Base-by-base conservation (phyloP, 2,113 vertebrate species). In the Regulus satrapa region DNA sequence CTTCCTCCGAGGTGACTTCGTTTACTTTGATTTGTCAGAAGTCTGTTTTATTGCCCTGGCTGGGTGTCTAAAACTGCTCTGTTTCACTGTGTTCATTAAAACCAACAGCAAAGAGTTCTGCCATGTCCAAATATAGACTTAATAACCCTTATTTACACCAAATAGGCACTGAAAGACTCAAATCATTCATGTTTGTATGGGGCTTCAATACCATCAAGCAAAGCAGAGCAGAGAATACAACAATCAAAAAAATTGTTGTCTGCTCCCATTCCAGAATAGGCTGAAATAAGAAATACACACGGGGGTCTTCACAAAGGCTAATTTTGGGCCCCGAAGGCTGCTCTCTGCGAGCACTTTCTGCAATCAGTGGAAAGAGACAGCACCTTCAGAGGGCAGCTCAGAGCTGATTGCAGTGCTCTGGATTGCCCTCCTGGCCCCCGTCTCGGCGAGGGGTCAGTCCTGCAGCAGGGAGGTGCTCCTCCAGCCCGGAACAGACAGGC, bases 341-440 rank as follows among this genome's bases (percentile, higher is more conserved):
- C 62, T 63, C 45, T 56, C 58, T 64, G 62, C 34, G n/a, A 85
- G 82, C 67, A 64, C 45, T 94, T 48, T 85, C 17, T 88, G 83
- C 51, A 77, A 86, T 96, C 93, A 92, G 38, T 51, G 79, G 74
- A 52, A n/a, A 67, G 56, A 61, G 61, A 55, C 75, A 83, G 86
- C 54, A 88, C 75, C 91, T 95, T 79, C 89, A 64, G 75, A 90
- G 91, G 81, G 75, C 79, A 83, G 5, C 38, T 86, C 58, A 80
- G 85, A 92, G 91, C 89, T 83, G 51, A 86, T 92, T 73, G 55
- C 40, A 89, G 94, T 31, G 83, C 83, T 79, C 86, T 85, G 89
- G 61, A 56, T 10, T 56, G 62, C 79, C 34, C 93, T 76, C 62
- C 32, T 49, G 19, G 45, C 34, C 24, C 46, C 78, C 36, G 18